Base-by-base conservation (phyloP, 53 echinoderm and acorn worm genomes). In the Apostichopus leukothele region DNA sequence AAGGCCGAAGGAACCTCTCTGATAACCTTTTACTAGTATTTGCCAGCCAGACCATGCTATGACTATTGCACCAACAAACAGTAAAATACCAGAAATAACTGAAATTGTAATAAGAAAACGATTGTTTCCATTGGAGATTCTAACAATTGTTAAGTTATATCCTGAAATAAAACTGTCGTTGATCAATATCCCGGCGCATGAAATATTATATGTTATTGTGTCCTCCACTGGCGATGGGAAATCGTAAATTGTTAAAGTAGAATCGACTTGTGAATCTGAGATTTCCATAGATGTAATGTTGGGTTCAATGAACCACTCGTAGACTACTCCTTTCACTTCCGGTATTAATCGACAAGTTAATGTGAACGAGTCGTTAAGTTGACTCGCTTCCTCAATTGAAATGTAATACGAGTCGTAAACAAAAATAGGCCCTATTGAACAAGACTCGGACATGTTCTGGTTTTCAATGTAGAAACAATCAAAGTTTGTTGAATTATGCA, bases 371-470 rank as follows among this genome's bases (percentile, higher is more conserved):
- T 7, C 16, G 13, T 4, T 75, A 2, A 50, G 50, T 5, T 50
- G 26, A 21, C 25, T 25, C 4, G 12, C 11, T 20, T 25, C 25
- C 76, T 75, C 76, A 4, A 75, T 75, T 18, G 10, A 50, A 75
- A 75, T 25, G 19, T 27, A 75, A 13, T 25, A 75, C 25, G 76
- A 75, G 76, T 75, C 50, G 76, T 75, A 75, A 25, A 75, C 76
- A 6, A 75, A 75, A 12, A 75, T 75, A 3, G 76, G 76, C 3
- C 76, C 76, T 5, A 75, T 13, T 6, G 76, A 75, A 75, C 76
- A 75, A 5, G 76, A 75, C 11, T 75, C 76, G 19, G 76, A 75
- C 11, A 75, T 4, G 25, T 25, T 75, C 25, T 6, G 4, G 23
- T 75, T 75, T 5, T 75, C 13, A 11, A 25, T 6, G 1, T 27